Percentiles rank a stretch among this genome's conserved stretches.
phyloP scores from a whole-genome alignment of 2,888 invertebrate species.

The Yponomeuta sedellus region DNA sequence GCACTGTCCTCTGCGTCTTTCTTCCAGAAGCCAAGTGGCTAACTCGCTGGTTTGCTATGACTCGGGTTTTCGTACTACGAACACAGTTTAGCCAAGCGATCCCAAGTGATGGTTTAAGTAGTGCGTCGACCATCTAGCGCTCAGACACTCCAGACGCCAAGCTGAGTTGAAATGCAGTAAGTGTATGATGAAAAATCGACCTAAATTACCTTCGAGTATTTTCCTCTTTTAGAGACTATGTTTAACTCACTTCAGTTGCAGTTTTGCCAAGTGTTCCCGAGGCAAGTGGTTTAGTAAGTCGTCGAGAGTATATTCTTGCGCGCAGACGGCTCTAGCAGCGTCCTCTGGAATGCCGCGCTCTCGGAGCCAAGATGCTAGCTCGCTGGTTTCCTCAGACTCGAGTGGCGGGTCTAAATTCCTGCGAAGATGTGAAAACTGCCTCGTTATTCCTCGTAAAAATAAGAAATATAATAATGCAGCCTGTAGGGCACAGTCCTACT shows the following conservation, averaged over 20 bases:
- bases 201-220: neutral
- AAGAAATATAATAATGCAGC: too few relatives aligned
- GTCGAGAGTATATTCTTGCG: constrained; percentile 86
- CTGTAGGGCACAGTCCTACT: too few relatives aligned
- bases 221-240: constrained; percentile 1
- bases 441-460: too few relatives aligned
- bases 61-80: neutral
- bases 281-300: constrained; percentile 88
- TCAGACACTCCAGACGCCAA: too few relatives aligned
- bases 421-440: neutral
- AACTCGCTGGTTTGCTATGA: constrained; percentile 4
- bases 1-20: constrained; percentile 80
- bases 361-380: constrained; percentile 76
- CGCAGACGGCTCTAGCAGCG: constrained; percentile 80
- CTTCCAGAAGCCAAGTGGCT: constrained; percentile 78
- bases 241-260: constrained; percentile 83
- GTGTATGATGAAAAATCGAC: too few relatives aligned
- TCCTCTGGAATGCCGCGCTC: constrained; percentile 81
- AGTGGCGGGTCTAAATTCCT: neutral
- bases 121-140: too few relatives aligned
- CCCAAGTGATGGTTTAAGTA: too few relatives aligned
- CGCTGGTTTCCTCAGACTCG: constrained; percentile 5
- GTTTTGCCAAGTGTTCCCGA: constrained; percentile 86
- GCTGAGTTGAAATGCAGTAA: too few relatives aligned
- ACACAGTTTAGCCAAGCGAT: too few relatives aligned